Evolutionary conservation across 2,888 invertebrate genomes (phyloP).

Genomic region (Scaptomyza polygonia): DNA sequence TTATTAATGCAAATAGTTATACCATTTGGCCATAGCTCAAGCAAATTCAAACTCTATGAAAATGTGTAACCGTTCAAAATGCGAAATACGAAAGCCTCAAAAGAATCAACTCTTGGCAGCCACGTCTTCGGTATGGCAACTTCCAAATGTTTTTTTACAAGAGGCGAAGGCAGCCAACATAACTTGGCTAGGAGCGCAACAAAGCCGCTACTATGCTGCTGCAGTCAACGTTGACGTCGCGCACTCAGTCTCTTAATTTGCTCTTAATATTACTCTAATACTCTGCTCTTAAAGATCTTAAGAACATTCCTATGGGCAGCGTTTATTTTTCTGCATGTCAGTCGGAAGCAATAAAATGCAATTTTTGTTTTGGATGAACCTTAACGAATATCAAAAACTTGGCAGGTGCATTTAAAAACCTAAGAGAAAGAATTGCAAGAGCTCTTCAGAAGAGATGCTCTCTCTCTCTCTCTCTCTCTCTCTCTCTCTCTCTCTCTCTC

Average conservation of each 20-base stretch:
- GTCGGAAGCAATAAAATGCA: constrained; percentile 47
- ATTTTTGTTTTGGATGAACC: not conserved
- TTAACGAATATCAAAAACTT: not conserved
- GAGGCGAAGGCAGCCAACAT: constrained; percentile 43
- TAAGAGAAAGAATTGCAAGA: constrained; percentile 31
- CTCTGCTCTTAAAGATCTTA: constrained; percentile 36
- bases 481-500: not conserved
- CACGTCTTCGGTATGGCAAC: constrained; percentile 44
- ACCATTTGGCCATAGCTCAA: constrained; percentile 28
- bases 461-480: not conserved
- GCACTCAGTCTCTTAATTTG: constrained; percentile 1
- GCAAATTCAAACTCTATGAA: constrained; percentile 62
- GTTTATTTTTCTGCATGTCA: constrained; percentile 18
- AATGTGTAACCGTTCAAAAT: constrained; percentile 67
- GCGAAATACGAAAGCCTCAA: constrained; percentile 31
- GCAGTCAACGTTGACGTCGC: not conserved
- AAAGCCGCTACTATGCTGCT: constrained; percentile 5
- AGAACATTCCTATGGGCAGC: constrained; percentile 6
- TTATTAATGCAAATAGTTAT: constrained; percentile 75
- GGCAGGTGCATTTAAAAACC: constrained; percentile 58
- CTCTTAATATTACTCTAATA: constrained; percentile 7
- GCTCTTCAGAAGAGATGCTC: constrained; percentile 6
- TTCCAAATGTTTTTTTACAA: constrained; percentile 35
- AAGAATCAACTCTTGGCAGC: constrained; percentile 8
- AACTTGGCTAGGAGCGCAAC: not conserved